These are phyloP conservation scores for Papilio aristodemus DNA, from an alignment of 1,140 invertebrate genomes.

Conservation along the genomic window DNA sequence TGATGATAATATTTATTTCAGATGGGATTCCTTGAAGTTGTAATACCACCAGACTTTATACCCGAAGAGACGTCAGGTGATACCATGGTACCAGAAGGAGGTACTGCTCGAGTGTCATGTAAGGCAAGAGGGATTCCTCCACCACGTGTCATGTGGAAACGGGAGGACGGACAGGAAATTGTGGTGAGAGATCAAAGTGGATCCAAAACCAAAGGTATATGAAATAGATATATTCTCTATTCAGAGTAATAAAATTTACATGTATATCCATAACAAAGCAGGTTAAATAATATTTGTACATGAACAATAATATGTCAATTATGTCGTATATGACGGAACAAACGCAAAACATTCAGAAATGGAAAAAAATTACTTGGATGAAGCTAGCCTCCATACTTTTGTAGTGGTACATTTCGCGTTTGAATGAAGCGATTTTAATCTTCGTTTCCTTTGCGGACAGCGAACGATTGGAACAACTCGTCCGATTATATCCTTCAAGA, in stretches of 20 bases:
- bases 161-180: constrained; percentile 92
- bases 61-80: constrained; percentile 91
- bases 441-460: no score
- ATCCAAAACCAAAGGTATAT: constrained; percentile 83
- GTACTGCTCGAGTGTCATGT: constrained; percentile 85
- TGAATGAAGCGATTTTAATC: no score
- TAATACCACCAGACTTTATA: constrained; percentile 94
- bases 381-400: background rate
- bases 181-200: constrained; percentile 85
- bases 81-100: constrained; percentile 90
- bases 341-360: no score
- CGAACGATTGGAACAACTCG: no score
- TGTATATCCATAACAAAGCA: no score
- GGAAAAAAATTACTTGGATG: no score
- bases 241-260: no score
- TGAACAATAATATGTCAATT: no score
- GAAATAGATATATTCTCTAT: no score
- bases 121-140: constrained; percentile 90
- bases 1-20: constrained; percentile 54
- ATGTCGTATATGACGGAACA: no score
- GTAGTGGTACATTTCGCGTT: background rate
- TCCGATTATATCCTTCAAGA: no score
- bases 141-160: constrained; percentile 92
- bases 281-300: no score
- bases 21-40: constrained; percentile 90